A percentile compares a stretch with the other conserved stretches of the same genome.
These are phyloP conservation scores for Acrocephalus arundinaceus DNA, from an alignment of 2,113 vertebrate genomes.

Conservation along the genomic window DNA sequence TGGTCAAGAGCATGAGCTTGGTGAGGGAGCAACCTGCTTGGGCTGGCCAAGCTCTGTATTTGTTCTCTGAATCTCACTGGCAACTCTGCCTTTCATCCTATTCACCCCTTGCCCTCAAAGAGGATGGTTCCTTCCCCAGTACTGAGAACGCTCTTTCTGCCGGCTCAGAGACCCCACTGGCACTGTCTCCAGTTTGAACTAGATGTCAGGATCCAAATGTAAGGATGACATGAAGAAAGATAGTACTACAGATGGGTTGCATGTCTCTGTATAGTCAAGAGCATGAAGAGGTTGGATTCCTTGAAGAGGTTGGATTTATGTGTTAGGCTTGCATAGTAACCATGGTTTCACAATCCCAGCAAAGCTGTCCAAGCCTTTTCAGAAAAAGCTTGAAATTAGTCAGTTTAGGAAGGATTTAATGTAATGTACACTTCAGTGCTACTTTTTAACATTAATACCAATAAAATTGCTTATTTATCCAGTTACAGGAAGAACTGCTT, in stretches of 20 bases:
- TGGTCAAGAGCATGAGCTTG: accelerated
- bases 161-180: neutral
- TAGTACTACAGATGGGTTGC: neutral
- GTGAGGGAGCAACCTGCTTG: neutral
- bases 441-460: neutral
- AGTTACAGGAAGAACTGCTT: neutral
- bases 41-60: neutral
- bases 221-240: neutral
- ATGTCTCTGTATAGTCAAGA: neutral
- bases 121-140: accelerated
- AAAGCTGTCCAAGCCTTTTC: neutral
- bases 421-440: neutral
- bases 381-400: neutral
- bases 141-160: neutral
- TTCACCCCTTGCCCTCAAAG: neutral
- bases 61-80: neutral
- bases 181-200: neutral
- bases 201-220: neutral
- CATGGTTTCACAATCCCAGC: neutral
- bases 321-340: neutral
- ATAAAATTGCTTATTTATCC: neutral
- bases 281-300: neutral
- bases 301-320: neutral
- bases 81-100: neutral
- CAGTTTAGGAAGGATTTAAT: neutral